These are phyloP conservation scores for Formica exsecta DNA, from an alignment of 1,140 invertebrate genomes.

Conservation along the genomic window DNA sequence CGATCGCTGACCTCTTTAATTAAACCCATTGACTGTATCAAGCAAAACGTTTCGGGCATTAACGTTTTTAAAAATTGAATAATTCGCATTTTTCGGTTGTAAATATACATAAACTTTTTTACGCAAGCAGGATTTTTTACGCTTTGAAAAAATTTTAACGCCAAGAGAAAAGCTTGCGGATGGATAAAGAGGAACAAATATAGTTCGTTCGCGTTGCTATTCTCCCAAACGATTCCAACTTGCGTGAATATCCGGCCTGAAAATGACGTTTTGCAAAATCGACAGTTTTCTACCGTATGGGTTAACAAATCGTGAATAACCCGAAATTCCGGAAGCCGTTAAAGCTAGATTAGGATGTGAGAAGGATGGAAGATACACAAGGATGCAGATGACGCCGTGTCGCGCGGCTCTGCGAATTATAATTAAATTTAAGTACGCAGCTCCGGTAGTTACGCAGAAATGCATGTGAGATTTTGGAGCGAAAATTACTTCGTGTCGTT, in stretches of 20 bases:
- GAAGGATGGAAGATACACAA: slow-evolving; percentile 20
- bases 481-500: slow-evolving; percentile 71
- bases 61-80: neutral
- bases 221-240: slow-evolving; percentile 23
- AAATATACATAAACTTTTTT: neutral
- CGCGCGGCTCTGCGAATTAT: slow-evolving; percentile 73
- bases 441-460: slow-evolving; percentile 75
- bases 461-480: slow-evolving; percentile 73
- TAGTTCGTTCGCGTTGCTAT: slow-evolving; percentile 22
- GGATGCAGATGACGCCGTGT: slow-evolving; percentile 75
- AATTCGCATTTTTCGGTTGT: neutral
- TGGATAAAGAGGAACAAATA: neutral
- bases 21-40: slow-evolving; percentile 33
- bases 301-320: slow-evolving; percentile 54
- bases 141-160: neutral
- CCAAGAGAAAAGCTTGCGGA: neutral
- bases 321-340: slow-evolving; percentile 38
- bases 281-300: slow-evolving; percentile 45
- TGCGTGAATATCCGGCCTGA: slow-evolving; percentile 21
- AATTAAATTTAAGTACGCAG: slow-evolving; percentile 81
- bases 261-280: slow-evolving; percentile 56
- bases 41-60: neutral
- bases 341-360: slow-evolving; percentile 34
- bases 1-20: slow-evolving; percentile 56
- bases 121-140: neutral